Evolutionary conservation across 2,888 invertebrate genomes (phyloP).

Genomic region (Griposia aprilina): DNA sequence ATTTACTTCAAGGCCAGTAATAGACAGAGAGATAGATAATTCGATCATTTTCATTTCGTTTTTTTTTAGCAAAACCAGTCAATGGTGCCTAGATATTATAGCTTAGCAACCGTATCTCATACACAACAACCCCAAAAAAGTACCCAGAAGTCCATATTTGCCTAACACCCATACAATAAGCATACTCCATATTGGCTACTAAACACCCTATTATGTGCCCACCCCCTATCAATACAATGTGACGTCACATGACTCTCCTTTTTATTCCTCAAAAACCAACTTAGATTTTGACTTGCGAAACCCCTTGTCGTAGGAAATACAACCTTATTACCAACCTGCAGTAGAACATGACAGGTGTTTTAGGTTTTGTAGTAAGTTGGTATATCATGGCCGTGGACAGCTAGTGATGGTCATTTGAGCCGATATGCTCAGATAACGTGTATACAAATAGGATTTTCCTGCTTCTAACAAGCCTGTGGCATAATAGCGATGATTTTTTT

Average conservation of each 20-base stretch:
- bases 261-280: conserved; percentile 61
- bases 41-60: too few relatives aligned
- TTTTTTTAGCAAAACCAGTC: not conserved
- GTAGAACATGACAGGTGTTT: not conserved
- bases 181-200: conserved; percentile 60
- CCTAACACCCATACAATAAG: conserved; percentile 54
- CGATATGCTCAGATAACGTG: conserved; percentile 74
- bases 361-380: conserved; percentile 19
- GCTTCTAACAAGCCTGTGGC: conserved; percentile 59
- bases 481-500: conserved; percentile 45
- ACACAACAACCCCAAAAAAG: not conserved
- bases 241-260: conserved; percentile 74
- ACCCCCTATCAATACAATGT: conserved; percentile 70
- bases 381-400: conserved; percentile 52
- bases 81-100: not conserved
- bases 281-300: conserved; percentile 9
- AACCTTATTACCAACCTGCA: conserved; percentile 12
- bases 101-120: not conserved
- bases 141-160: conserved; percentile 30
- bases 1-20: not conserved
- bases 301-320: conserved; percentile 1
- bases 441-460: conserved; percentile 78
- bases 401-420: conserved; percentile 78
- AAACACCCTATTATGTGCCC: conserved; percentile 71
- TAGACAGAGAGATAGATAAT: not conserved